Percentiles rank a stretch among this genome's conserved stretches.
These are phyloP conservation scores for Gavialis gangeticus DNA, from an alignment of 2,113 vertebrate species.

Conservation along the genomic window DNA sequence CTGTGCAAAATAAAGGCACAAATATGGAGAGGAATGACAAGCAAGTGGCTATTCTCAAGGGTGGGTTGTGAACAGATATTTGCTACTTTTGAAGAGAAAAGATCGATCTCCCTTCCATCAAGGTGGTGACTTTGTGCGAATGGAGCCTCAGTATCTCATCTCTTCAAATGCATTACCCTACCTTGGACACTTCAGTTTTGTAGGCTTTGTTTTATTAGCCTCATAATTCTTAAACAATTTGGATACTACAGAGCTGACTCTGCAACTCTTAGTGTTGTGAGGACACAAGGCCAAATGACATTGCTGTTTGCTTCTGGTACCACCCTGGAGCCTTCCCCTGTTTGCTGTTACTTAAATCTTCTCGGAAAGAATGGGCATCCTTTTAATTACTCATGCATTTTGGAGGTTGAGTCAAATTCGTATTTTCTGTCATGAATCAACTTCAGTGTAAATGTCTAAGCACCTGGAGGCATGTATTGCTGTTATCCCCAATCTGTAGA, in stretches of 20 bases:
- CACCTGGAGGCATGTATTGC: background rate
- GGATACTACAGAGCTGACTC: background rate
- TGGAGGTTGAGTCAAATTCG: background rate
- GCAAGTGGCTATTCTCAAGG: too few species aligned
- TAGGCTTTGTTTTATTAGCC: background rate
- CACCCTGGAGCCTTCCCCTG: background rate
- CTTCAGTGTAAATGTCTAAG: background rate
- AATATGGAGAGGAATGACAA: background rate
- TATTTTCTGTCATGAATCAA: background rate
- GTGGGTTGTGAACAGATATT: background rate
- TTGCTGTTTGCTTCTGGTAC: background rate
- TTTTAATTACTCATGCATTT: background rate
- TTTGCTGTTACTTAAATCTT: background rate
- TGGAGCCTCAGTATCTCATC: background rate
- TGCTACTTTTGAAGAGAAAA: accelerated
- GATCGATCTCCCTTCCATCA: background rate
- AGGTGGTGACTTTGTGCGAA: background rate
- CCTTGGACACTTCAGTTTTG: background rate
- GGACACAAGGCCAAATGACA: background rate
- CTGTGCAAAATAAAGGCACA: background rate
- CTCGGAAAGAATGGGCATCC: background rate
- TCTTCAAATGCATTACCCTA: background rate
- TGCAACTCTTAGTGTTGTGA: accelerated
- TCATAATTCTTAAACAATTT: background rate
- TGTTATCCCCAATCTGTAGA: background rate